Conservation (phyloP, 1,140 invertebrate genomes). For the Himalopsyche phryganea region DNA sequence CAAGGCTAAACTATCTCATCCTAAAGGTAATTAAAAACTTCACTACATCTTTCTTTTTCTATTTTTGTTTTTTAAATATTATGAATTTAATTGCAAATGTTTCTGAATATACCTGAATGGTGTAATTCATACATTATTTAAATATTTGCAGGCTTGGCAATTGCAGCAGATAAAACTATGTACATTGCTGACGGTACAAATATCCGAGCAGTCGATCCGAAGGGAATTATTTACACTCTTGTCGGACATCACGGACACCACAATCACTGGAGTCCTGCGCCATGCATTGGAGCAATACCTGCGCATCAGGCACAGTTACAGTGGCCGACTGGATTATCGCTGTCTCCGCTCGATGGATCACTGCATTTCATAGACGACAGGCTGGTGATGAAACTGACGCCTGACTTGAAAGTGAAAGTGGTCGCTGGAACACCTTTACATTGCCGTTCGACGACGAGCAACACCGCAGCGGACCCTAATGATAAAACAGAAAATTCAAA, state of each 20-base stretch:
- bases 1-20: slow-evolving; percentile 88
- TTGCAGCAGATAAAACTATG: slow-evolving; percentile 86
- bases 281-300: slow-evolving; percentile 75
- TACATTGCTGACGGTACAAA: slow-evolving; percentile 94
- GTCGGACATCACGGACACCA: slow-evolving; percentile 90
- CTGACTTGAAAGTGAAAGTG: slow-evolving; percentile 84
- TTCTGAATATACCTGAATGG: too few relatives aligned
- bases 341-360: slow-evolving; percentile 90
- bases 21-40: slow-evolving; percentile 70
- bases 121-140: too few relatives aligned
- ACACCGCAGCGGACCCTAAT: slow-evolving; percentile 13
- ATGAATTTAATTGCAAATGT: too few relatives aligned
- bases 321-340: slow-evolving; percentile 91
- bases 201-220: slow-evolving; percentile 83
- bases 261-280: slow-evolving; percentile 85
- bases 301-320: slow-evolving; percentile 82
- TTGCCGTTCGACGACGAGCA: slow-evolving; percentile 58
- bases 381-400: slow-evolving; percentile 86
- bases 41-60: too few relatives aligned
- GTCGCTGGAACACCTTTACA: slow-evolving; percentile 89
- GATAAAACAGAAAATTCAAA: slow-evolving; percentile 24
- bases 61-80: too few relatives aligned
- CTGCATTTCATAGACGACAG: slow-evolving; percentile 94
- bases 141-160: slow-evolving; percentile 66
- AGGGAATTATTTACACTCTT: slow-evolving; percentile 91